Conservation (phyloP, 2,797 vertebrate species). For the Rhynchonycteris naso region DNA sequence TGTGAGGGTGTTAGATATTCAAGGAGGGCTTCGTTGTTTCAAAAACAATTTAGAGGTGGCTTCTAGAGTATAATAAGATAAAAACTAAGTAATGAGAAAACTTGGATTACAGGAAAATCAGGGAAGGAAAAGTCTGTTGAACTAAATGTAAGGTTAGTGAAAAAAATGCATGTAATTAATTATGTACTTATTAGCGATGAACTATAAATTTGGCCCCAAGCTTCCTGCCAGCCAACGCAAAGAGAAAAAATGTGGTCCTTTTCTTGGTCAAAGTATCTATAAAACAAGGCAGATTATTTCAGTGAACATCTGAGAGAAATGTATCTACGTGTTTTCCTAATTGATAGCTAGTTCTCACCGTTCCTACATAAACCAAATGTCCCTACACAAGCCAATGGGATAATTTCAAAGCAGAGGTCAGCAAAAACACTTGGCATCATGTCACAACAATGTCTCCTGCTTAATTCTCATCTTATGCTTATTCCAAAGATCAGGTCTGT, state of each 20-base stretch:
- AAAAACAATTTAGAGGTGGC: not conserved
- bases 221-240: slow-evolving; percentile 19
- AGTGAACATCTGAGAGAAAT: not conserved
- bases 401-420: not conserved
- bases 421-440: not conserved
- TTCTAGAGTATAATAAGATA: not conserved
- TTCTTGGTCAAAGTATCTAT: not conserved
- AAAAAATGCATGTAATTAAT: not conserved
- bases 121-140: not conserved
- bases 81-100: not conserved
- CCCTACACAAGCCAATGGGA: not conserved
- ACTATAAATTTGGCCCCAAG: not conserved
- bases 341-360: not conserved
- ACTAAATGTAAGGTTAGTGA: not conserved
- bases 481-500: not conserved
- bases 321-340: not conserved
- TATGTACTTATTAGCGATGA: not conserved
- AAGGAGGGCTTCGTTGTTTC: not conserved
- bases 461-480: not conserved
- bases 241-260: not conserved
- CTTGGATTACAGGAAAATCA: not conserved
- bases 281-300: not conserved
- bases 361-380: not conserved
- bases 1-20: not conserved
- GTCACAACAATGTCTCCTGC: not conserved